A percentile compares a stretch with the other conserved stretches of the same genome.
Conservation (phyloP, 23 tunicate species). For the Ciona savignyi region DNA sequence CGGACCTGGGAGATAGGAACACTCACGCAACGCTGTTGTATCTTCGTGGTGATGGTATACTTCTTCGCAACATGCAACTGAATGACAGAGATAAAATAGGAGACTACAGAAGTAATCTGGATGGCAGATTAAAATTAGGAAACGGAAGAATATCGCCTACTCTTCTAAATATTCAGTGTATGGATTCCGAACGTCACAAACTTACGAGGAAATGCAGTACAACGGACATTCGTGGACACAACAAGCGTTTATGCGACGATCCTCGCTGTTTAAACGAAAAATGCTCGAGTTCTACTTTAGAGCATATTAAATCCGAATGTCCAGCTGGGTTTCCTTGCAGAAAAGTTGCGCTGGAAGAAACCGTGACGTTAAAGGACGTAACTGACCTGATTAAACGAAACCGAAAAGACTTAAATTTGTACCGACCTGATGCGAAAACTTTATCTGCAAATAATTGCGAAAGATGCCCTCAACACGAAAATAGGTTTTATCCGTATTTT, state of each 20-base stretch:
- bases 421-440: background rate
- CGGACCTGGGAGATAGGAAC: background rate
- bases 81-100: conserved; percentile 4
- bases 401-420: background rate
- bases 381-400: conserved; percentile 14
- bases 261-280: conserved; percentile 12
- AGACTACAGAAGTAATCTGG: background rate
- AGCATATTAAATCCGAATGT: background rate
- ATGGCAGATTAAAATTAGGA: background rate
- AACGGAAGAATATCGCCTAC: background rate
- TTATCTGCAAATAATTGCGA: background rate
- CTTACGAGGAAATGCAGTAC: background rate
- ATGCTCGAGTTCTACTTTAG: background rate
- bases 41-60: conserved; percentile 70
- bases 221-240: background rate
- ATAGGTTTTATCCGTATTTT: conserved; percentile 53
- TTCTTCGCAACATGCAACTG: conserved; percentile 15
- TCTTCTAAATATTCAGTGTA: background rate
- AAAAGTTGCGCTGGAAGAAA: background rate
- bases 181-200: background rate
- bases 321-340: background rate
- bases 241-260: conserved; percentile 13
- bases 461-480: conserved; percentile 7
- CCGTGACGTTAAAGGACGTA: conserved; percentile 35
- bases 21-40: conserved; percentile 43